These are phyloP conservation scores for Spisula solida DNA, from an alignment of 2,888 invertebrate species.

Conservation along the genomic window DNA sequence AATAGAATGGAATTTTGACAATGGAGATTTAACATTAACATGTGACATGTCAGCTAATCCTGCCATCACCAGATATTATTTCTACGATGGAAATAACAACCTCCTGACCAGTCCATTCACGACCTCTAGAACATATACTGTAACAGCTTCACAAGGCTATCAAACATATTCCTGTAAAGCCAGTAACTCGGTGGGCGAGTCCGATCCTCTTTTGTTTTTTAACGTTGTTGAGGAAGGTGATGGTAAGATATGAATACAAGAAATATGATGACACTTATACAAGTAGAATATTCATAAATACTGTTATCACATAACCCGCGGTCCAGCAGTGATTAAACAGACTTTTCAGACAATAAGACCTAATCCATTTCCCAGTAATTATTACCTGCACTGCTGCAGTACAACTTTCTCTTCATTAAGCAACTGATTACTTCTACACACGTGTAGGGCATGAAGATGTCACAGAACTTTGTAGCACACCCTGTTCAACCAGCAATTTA, in stretches of 20 bases:
- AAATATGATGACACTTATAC: too few species aligned
- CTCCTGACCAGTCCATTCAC: not conserved
- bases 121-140: conserved; percentile 27
- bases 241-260: not conserved
- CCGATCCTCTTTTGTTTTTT: conserved; percentile 29
- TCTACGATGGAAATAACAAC: conserved; percentile 42
- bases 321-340: too few species aligned
- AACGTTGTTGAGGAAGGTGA: conserved; percentile 30
- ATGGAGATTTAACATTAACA: conserved; percentile 35
- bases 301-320: too few species aligned
- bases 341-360: too few species aligned
- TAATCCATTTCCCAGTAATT: too few species aligned
- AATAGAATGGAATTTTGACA: conserved; percentile 36
- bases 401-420: too few species aligned
- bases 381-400: too few species aligned
- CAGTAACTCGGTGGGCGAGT: conserved; percentile 45
- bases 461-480: too few species aligned
- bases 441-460: too few species aligned
- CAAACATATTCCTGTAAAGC: conserved; percentile 55
- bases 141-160: conserved; percentile 49
- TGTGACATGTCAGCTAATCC: conserved; percentile 65
- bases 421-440: too few species aligned
- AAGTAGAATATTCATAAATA: too few species aligned
- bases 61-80: conserved; percentile 48
- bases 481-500: too few species aligned